Evolutionary conservation across 1,140 invertebrate species (phyloP).

Genomic region (Tetragonula clypearis): DNA sequence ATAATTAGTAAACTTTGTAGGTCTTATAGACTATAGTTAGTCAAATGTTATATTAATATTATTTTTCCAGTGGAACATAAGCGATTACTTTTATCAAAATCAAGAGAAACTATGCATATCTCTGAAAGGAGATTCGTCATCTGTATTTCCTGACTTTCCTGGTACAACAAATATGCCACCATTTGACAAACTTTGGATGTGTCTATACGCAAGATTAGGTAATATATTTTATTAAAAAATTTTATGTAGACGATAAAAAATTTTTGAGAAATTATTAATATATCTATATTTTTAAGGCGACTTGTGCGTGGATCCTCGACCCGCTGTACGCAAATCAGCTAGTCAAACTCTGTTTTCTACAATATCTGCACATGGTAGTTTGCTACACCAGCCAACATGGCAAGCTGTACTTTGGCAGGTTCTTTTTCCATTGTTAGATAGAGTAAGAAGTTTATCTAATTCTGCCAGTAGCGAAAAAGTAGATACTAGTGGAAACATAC

Average conservation of each 20-base stretch:
- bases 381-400: conserved; percentile 94
- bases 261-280: not conserved
- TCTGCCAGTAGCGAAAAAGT: conserved; percentile 97
- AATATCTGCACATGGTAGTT: conserved; percentile 95
- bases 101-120: conserved; percentile 91
- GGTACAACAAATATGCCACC: conserved; percentile 92
- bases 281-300: conserved; percentile 84
- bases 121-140: conserved; percentile 85
- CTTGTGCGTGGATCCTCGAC: conserved; percentile 96
- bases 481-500: conserved; percentile 94
- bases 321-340: conserved; percentile 98
- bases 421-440: conserved; percentile 97
- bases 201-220: conserved; percentile 93
- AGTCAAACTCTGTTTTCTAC: conserved; percentile 99
- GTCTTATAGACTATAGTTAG: not conserved
- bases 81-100: conserved; percentile 98
- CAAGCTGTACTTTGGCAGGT: conserved; percentile 95
- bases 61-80: conserved; percentile 95
- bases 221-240: conserved; percentile 51
- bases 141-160: conserved; percentile 91
- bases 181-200: conserved; percentile 98
- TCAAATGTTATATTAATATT: conserved; percentile 3
- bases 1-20: not conserved
- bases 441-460: conserved; percentile 94
- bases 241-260: not conserved